phyloP scores from a whole-genome alignment of 2,888 invertebrate species.

The Dinocampus coccinellae region DNA sequence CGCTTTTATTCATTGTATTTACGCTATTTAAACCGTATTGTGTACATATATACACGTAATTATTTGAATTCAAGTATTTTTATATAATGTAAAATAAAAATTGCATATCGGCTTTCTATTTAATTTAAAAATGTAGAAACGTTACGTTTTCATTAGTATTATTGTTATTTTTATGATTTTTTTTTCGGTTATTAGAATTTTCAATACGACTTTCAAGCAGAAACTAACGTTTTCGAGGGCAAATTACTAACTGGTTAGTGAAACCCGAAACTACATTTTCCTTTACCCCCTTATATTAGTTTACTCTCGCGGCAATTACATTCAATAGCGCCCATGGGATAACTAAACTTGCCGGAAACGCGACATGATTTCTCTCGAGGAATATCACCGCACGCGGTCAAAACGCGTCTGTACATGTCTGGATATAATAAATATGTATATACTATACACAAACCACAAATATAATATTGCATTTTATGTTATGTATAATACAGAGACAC shows the following conservation, averaged over 20 bases:
- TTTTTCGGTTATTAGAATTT: background rate
- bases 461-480: background rate
- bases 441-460: slow-evolving; percentile 1
- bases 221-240: slow-evolving; percentile 12
- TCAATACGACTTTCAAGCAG: background rate
- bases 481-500: slow-evolving; percentile 26
- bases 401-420: slow-evolving; percentile 29
- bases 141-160: no score
- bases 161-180: no score
- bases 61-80: no score
- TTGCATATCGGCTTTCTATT: slow-evolving; percentile 14
- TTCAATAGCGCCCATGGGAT: slow-evolving; percentile 53
- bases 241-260: slow-evolving; percentile 20
- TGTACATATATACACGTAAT: background rate
- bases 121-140: slow-evolving; percentile 20
- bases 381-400: slow-evolving; percentile 44
- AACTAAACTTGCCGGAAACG: slow-evolving; percentile 51
- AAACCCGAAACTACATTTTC: slow-evolving; percentile 32
- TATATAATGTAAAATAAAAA: no score
- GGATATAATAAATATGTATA: slow-evolving; percentile 21
- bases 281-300: slow-evolving; percentile 50
- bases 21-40: background rate
- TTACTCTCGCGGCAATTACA: slow-evolving; percentile 56
- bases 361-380: slow-evolving; percentile 57
- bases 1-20: slow-evolving; percentile 14